Percentiles rank a stretch among this genome's conserved stretches.
These are phyloP conservation scores for Eristalinus sepulchralis DNA, from an alignment of 2,888 invertebrate genomes.

Conservation along the genomic window DNA sequence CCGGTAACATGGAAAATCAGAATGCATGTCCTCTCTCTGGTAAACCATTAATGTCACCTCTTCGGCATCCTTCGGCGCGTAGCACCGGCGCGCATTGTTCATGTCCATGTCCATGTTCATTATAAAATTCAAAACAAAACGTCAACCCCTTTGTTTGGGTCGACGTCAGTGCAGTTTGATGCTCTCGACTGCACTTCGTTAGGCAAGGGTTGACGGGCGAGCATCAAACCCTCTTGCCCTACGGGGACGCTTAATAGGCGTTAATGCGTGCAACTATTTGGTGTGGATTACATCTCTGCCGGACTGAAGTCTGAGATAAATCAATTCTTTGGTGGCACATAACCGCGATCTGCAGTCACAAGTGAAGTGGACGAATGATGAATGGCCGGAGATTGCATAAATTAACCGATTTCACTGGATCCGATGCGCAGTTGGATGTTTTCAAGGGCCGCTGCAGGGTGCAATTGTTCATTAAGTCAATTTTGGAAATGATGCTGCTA, in stretches of 20 bases:
- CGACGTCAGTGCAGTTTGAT: background rate
- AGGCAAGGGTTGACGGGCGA: constrained; percentile 37
- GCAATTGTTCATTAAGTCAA: background rate
- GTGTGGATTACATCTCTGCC: constrained; percentile 49
- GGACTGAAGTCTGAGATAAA: constrained; percentile 41
- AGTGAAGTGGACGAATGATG: constrained; percentile 45
- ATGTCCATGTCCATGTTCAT: constrained; percentile 43
- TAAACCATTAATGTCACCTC: constrained; percentile 51
- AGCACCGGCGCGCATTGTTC: constrained; percentile 9
- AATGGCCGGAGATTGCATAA: constrained; percentile 21
- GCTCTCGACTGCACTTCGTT: background rate
- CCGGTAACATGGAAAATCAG: constrained; percentile 45
- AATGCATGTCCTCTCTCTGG: constrained; percentile 55
- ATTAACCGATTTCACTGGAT: background rate
- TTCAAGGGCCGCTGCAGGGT: background rate
- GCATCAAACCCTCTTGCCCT: constrained; percentile 26
- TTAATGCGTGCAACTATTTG: constrained; percentile 62
- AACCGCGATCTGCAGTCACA: constrained; percentile 36
- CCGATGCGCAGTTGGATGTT: background rate
- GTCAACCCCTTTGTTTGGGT: constrained; percentile 56
- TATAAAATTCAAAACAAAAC: constrained; percentile 61
- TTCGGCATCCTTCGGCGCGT: constrained; percentile 24
- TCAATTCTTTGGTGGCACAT: constrained; percentile 45
- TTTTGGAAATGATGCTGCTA: background rate
- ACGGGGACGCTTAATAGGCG: constrained; percentile 47